Conservation (phyloP, 2,113 vertebrate genomes). For the Mirza zaza region DNA sequence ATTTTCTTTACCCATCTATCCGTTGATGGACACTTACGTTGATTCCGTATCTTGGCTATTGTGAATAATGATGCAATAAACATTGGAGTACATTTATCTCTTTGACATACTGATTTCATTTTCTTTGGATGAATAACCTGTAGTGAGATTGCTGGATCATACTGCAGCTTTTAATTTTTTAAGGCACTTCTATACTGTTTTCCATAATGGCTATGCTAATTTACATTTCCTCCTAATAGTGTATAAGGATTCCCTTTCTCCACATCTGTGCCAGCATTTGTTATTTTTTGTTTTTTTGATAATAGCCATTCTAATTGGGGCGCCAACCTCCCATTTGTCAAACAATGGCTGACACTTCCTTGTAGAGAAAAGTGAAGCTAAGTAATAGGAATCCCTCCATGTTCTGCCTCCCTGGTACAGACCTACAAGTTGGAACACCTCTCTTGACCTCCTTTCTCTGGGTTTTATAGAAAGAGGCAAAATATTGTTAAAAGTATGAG, state of each 20-base stretch:
- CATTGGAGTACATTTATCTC: background rate
- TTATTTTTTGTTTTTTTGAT: background rate
- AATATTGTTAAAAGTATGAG: background rate
- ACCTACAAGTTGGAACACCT: background rate
- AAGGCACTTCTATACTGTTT: background rate
- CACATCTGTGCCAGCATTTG: background rate
- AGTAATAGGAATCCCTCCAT: background rate
- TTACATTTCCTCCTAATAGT: background rate
- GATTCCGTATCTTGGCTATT: background rate
- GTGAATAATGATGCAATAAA: background rate
- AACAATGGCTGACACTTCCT: background rate
- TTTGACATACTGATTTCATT: background rate
- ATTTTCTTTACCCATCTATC: background rate
- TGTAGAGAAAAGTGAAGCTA: background rate
- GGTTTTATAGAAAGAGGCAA: conserved; percentile 7
- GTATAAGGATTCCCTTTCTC: background rate
- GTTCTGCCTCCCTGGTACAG: background rate
- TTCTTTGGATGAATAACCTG: background rate
- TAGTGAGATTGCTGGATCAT: background rate
- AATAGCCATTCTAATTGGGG: background rate
- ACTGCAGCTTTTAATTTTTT: background rate
- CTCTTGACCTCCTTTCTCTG: background rate
- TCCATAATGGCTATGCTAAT: background rate
- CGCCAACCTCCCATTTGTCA: background rate
- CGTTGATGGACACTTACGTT: background rate